These are phyloP conservation scores for Labrus mixtus DNA, from an alignment of 2,113 vertebrate species.

Conservation along the genomic window DNA sequence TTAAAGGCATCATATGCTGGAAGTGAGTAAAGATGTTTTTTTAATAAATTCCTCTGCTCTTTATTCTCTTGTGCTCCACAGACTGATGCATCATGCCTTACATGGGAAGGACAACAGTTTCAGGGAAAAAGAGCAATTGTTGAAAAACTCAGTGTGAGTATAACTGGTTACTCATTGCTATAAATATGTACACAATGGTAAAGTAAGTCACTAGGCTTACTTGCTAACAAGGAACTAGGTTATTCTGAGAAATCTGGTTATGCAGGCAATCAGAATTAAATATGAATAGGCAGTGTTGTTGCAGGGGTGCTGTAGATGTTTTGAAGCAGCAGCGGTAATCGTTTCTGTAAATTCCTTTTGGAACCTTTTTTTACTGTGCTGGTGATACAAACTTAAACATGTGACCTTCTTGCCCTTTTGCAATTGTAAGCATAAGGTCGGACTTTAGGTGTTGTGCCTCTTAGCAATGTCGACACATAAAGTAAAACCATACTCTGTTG, in stretches of 20 bases:
- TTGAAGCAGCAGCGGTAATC: no score
- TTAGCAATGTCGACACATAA: no score
- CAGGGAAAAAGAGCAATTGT: constrained; percentile 98
- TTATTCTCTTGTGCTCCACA: constrained; percentile 65
- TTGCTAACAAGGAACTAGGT: not conserved
- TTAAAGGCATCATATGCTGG: not conserved
- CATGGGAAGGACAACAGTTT: constrained; percentile 98
- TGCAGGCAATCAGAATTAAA: no score
- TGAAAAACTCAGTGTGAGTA: constrained; percentile 94
- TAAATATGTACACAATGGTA: not conserved
- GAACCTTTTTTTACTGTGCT: no score
- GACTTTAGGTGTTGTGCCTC: no score
- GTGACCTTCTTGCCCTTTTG: no score
- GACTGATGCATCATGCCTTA: constrained; percentile 98
- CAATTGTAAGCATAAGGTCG: no score
- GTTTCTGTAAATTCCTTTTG: no score
- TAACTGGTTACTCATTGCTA: constrained; percentile 11
- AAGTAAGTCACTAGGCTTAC: not conserved
- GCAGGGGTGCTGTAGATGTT: no score
- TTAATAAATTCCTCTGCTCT: not conserved
- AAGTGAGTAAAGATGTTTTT: not conserved
- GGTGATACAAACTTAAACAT: no score
- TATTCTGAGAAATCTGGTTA: not conserved
- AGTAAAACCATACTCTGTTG: no score
- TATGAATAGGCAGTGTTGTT: no score